Percentiles rank a stretch among this genome's conserved stretches.
Evolutionary conservation across 2,113 vertebrate genomes (phyloP).

Genomic region (Rhea americana): DNA sequence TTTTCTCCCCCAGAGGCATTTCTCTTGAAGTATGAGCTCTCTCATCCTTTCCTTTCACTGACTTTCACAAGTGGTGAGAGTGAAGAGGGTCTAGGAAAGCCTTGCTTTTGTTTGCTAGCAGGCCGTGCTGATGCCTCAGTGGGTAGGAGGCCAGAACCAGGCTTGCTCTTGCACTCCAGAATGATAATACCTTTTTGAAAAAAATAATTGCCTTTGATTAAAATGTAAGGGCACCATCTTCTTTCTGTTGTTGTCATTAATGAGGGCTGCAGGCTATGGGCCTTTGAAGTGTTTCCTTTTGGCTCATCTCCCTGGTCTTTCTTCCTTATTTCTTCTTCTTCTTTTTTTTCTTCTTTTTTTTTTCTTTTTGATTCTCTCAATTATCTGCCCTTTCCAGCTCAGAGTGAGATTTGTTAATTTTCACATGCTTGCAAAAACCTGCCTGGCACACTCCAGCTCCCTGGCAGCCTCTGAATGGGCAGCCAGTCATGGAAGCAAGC

Average conservation of each 20-base stretch:
- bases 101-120: neutral
- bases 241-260: slow-evolving; percentile 27
- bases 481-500: neutral
- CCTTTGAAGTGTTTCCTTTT: slow-evolving; percentile 61
- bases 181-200: neutral
- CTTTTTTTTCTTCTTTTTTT: neutral
- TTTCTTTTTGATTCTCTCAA: neutral
- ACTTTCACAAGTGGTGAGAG: neutral
- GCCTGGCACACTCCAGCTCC: neutral
- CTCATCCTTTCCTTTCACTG: neutral
- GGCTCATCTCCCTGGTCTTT: slow-evolving; percentile 13
- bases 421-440: slow-evolving; percentile 21
- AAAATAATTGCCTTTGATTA: slow-evolving; percentile 35
- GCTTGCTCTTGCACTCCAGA: neutral
- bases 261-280: slow-evolving; percentile 1
- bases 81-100: neutral
- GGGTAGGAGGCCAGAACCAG: neutral
- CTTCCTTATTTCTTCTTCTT: neutral
- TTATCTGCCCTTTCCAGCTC: slow-evolving; percentile 33
- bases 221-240: slow-evolving; percentile 28
- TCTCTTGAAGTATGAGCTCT: neutral
- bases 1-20: neutral
- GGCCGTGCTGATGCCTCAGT: neutral
- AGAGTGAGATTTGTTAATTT: slow-evolving; percentile 35
- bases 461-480: slow-evolving; percentile 7